Base-by-base conservation (phyloP, 2,888 invertebrate species). In the Leistus spinibarbis region DNA sequence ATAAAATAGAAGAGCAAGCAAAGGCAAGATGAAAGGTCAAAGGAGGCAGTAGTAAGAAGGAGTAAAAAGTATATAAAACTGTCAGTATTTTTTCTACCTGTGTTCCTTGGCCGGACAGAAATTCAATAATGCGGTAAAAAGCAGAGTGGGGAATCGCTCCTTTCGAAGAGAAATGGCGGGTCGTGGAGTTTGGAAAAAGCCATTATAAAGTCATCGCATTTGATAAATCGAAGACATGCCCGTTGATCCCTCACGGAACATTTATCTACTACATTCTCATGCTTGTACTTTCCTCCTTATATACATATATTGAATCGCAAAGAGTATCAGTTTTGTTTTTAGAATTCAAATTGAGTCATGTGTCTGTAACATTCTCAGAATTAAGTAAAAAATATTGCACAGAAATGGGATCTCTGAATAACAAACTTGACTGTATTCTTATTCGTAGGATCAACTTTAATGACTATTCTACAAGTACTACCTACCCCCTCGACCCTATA, bases 191-290 rank as follows among this genome's bases (percentile, higher is more conserved):
- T 63, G 24, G 56, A 65, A 65, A 69, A 72, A 72, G 65, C 70
- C 66, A 72, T 72, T 72, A 72, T 72, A 65, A 72, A 72, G 72
- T 65, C 72, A 72, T 72, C 66, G 64, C 19, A 57, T 72, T 65
- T 72, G 72, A 72, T 72, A 72, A 72, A 72, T 72, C 66, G 72
- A 66, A 72, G 57, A 66, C 65, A 64, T 57, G 69, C 57, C 57
- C 56, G 69, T 24, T 57, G 69, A 69, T 57, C 69, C 23, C 57
- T 69, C 23, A 69, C 57, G 17, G 27, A 56, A 23, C 54, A 69
- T 69, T 69, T 69, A 57, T 69, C 69, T 57, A 13, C 3, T 20
- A 17, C 13, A 23, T 54, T 22, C 20, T 23, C 57, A 24, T 69
- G 24, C 5, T n/a, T 10, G 40, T 5, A 40, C 7, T 40, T 40